Evolutionary conservation across 1,140 invertebrate genomes (phyloP).

Genomic region (Microplitis demolitor): DNA sequence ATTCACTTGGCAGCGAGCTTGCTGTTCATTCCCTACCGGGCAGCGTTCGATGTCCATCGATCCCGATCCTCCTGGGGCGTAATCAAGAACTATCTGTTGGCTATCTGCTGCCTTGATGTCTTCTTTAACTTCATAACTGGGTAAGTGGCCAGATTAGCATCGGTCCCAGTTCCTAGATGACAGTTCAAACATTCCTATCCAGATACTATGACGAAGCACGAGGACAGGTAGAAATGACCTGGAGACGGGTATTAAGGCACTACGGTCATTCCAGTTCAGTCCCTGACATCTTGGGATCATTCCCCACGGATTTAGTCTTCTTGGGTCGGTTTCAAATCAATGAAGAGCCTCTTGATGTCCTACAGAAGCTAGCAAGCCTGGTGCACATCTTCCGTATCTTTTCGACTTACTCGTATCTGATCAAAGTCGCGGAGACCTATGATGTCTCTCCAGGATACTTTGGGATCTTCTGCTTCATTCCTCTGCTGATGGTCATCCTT

Average conservation of each 20-base stretch:
- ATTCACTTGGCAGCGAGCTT: conserved; percentile 36
- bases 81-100: conserved; percentile 42
- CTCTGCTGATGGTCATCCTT: conserved; percentile 40
- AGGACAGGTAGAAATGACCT: conserved; percentile 40
- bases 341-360: conserved; percentile 25
- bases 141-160: conserved; percentile 32
- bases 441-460: conserved; percentile 29
- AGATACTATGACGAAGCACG: conserved; percentile 46
- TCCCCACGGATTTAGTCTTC: conserved; percentile 49
- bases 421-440: conserved; percentile 33
- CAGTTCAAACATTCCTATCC: not conserved
- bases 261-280: conserved; percentile 42
- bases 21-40: conserved; percentile 45
- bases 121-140: conserved; percentile 52
- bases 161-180: not conserved
- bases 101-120: conserved; percentile 44
- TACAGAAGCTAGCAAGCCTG: conserved; percentile 39
- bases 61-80: conserved; percentile 31
- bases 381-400: conserved; percentile 46
- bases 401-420: conserved; percentile 39
- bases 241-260: conserved; percentile 34
- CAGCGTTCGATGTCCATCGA: conserved; percentile 40
- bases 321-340: not conserved
- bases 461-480: conserved; percentile 40
- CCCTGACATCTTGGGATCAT: conserved; percentile 45